Evolutionary conservation across 2,113 vertebrate genomes (phyloP).

Genomic region (Syngnathoides biaculeatus): DNA sequence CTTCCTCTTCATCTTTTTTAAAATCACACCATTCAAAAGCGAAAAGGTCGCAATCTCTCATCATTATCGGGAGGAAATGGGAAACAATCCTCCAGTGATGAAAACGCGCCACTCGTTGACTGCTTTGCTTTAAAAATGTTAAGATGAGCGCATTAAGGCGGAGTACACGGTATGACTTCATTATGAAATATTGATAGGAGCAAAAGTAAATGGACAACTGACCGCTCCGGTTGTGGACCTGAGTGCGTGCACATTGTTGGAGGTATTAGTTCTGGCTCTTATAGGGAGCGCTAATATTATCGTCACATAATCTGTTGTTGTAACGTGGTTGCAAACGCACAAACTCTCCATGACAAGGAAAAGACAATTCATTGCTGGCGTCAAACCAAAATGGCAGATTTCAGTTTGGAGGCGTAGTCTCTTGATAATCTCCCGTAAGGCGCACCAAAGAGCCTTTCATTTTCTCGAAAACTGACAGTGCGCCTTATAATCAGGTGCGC

Average conservation of each 20-base stretch:
- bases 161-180: neutral
- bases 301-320: neutral
- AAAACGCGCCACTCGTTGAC: conserved; percentile 1
- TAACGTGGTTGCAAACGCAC: too few relatives aligned
- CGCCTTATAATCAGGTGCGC: too few relatives aligned
- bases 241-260: neutral
- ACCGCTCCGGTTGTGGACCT: neutral
- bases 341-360: neutral
- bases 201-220: neutral
- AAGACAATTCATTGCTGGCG: too few relatives aligned
- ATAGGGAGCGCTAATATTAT: neutral
- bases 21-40: neutral
- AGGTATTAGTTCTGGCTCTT: neutral
- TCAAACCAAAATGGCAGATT: too few relatives aligned
- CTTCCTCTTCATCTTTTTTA: conserved; percentile 3
- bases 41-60: neutral
- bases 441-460: too few relatives aligned
- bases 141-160: neutral
- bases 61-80: neutral
- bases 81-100: conserved; percentile 4
- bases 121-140: neutral
- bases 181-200: neutral
- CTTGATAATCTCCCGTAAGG: too few relatives aligned
- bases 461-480: too few relatives aligned
- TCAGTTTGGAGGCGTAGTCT: too few relatives aligned